Evolutionary conservation across 64 coral and sea anemone genomes (phyloP), one percentile per base, ranked within the genome.

Genomic region (Actinia tenebrosa): DNA sequence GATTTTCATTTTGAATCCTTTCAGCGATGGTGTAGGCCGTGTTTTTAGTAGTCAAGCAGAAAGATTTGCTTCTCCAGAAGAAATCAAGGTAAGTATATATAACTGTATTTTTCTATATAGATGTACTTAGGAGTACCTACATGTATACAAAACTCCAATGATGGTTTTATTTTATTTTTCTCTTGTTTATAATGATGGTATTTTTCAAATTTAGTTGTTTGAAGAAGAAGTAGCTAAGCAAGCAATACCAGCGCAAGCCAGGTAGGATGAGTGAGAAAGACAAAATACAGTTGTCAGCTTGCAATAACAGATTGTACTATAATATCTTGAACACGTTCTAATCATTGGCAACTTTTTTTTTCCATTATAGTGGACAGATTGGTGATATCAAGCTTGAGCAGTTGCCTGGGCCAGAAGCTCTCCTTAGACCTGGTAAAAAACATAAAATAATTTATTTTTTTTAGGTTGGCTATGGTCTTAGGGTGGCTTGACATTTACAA

Each of bases 191-290:
- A n/a, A n/a, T 61, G 60, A 61, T 1, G 18, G 18, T 61, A 19
- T 72, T 22, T 44, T 60, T 25, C 46, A 16, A 71, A 10, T 45
- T 19, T 62, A 99, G 97, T 82, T 87, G 42, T 99, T 99, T 91
- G 88, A 99, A 53, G 93, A 94, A 89, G 97, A 95, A 91, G 93
- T 99, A 83, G 93, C 93, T 81, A 99, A 93, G 82, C 93, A 99
- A 22, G 91, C 90, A 56, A 99, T 99, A 45, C 97, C 97, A 26
- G 97, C 97, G 5, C 90, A 99, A 82, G 90, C 91, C 25, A 85
- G 83, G 83, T 85, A 59, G 18, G 60, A 44, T 30, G 17, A 59
- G 47, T 22, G 71, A 26, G 63, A 20, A n/a, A 25, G 16, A 75
- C 54, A 19, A 26, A 7, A 11, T 18, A 5, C 25, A 22, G 1